Evolutionary conservation across 2,797 vertebrate genomes (phyloP).

Genomic region (Graptemys geographica): DNA sequence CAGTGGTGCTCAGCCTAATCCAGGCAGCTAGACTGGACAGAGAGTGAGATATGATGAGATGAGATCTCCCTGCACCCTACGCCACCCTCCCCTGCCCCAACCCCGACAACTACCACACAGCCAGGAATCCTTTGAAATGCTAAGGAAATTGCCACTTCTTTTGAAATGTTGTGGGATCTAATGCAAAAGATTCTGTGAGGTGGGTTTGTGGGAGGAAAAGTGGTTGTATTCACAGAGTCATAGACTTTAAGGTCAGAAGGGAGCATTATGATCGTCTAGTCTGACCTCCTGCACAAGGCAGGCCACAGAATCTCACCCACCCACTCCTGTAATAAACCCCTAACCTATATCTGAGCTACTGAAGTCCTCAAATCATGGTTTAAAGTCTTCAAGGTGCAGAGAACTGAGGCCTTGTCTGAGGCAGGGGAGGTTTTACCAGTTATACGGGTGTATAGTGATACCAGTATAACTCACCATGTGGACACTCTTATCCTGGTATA

Average conservation of each 20-base stretch:
- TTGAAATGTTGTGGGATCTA: background rate
- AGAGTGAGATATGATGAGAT: background rate
- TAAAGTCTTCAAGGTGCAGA: too few species aligned
- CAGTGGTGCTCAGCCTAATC: background rate
- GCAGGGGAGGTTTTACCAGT: background rate
- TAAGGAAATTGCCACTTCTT: background rate
- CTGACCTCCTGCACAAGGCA: too few species aligned
- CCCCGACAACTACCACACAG: background rate
- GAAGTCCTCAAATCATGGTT: too few species aligned
- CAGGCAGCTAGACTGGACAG: background rate
- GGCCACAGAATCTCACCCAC: too few species aligned
- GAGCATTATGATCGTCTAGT: too few species aligned
- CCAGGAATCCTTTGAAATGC: background rate
- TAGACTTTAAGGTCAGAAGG: too few species aligned
- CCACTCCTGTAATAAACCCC: too few species aligned
- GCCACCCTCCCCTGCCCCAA: too few species aligned
- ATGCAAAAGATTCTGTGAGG: background rate
- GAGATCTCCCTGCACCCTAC: background rate
- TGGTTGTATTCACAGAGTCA: background rate
- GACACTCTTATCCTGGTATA: background rate
- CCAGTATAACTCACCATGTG: background rate
- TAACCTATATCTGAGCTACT: too few species aligned
- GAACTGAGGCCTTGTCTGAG: background rate
- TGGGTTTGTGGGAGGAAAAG: background rate
- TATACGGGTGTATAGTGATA: background rate